Evolutionary conservation across 37 sponge, comb jelly and placozoan species (phyloP).

Genomic region (Cliona cf. orientalis): DNA sequence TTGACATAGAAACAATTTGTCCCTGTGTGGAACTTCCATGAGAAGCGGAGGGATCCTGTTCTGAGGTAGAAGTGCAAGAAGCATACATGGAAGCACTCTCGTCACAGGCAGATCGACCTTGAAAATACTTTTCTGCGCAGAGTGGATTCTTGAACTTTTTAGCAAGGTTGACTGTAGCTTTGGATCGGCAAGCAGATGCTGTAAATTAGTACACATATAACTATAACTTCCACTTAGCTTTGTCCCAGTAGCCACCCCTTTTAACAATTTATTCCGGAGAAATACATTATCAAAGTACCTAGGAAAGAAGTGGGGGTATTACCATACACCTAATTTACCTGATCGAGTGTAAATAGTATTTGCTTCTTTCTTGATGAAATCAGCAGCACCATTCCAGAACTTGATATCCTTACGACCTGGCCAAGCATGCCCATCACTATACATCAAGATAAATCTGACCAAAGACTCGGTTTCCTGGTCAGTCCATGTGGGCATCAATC

Average conservation of each 20-base stretch:
- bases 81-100: too few relatives aligned
- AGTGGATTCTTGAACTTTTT: slow-evolving; percentile 6
- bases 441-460: background rate
- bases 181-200: slow-evolving; percentile 22
- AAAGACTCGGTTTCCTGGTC: background rate
- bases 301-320: background rate
- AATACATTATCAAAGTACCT: background rate
- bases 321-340: background rate
- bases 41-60: background rate
- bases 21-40: too few relatives aligned
- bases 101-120: background rate
- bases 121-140: slow-evolving; percentile 3
- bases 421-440: background rate
- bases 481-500: background rate
- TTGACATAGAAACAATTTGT: too few relatives aligned
- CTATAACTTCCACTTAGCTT: background rate
- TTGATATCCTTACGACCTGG: background rate
- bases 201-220: slow-evolving; percentile 2
- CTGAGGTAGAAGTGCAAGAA: background rate
- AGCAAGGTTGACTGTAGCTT: background rate
- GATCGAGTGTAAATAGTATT: background rate
- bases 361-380: background rate
- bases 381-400: slow-evolving; percentile 4
- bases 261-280: background rate
- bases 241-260: background rate